Percentiles rank a stretch among this genome's conserved stretches.
phyloP scores from a whole-genome alignment of 1,140 invertebrate genomes.

The Anoplolepis gracilipes region DNA sequence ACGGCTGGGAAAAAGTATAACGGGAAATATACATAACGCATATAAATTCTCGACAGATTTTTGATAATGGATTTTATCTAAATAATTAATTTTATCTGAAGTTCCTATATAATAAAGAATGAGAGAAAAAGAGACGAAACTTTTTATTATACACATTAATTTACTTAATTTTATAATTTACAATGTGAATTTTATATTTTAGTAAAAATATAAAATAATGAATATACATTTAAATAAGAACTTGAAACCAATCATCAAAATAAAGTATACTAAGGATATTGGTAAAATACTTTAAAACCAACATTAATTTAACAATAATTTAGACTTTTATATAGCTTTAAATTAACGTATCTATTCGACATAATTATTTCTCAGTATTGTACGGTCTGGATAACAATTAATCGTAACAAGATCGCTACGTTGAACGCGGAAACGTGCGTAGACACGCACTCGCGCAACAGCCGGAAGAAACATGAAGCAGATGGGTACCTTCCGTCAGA shows the following conservation, averaged over 20 bases:
- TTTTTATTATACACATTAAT: slow-evolving; percentile 6
- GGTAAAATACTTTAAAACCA: slow-evolving; percentile 39
- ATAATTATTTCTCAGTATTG: slow-evolving; percentile 45
- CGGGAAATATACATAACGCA: neutral
- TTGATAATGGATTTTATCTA: slow-evolving; percentile 13
- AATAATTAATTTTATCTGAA: slow-evolving; percentile 1
- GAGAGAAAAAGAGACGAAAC: neutral
- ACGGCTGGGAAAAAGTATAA: slow-evolving; percentile 21
- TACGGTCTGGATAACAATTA: slow-evolving; percentile 45
- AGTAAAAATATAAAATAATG: slow-evolving; percentile 24
- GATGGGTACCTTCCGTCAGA: slow-evolving; percentile 58
- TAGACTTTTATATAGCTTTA: slow-evolving; percentile 7
- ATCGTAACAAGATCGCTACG: slow-evolving; percentile 37
- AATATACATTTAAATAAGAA: neutral
- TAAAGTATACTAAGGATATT: slow-evolving; percentile 44
- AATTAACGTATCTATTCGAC: slow-evolving; percentile 37
- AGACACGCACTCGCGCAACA: neutral
- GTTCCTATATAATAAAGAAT: neutral
- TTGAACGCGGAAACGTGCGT: slow-evolving; percentile 12
- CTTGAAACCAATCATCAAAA: slow-evolving; percentile 13
- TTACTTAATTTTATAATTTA: slow-evolving; percentile 9
- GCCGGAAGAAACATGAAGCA: slow-evolving; percentile 70
- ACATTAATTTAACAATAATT: slow-evolving; percentile 1
- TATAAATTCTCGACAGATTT: too few relatives aligned
- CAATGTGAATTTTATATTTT: neutral